These are phyloP conservation scores for Pseudomyrmex gracilis DNA, from an alignment of 1,140 invertebrate genomes.

Conservation along the genomic window DNA sequence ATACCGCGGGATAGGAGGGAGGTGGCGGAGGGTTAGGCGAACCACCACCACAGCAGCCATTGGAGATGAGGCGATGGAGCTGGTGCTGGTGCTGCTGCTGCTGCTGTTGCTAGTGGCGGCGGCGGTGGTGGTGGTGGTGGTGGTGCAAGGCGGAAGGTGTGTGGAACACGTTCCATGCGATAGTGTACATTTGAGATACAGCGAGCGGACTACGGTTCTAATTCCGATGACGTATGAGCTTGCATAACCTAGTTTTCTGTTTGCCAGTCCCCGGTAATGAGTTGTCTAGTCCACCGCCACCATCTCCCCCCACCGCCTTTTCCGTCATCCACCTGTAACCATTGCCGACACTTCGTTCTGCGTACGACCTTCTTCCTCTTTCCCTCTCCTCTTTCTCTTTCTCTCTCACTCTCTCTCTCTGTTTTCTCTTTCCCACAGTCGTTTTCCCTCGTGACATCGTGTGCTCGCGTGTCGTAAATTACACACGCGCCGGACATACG, in stretches of 20 bases:
- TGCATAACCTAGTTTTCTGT: conserved; percentile 84
- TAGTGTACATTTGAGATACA: conserved; percentile 83
- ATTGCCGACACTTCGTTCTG: conserved; percentile 53
- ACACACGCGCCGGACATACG: conserved; percentile 53
- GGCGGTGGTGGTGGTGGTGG: conserved; percentile 38
- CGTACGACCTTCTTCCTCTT: conserved; percentile 40
- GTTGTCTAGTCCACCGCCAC: conserved; percentile 78
- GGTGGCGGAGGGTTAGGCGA: background rate
- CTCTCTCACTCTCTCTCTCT: background rate
- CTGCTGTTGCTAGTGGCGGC: conserved; percentile 18
- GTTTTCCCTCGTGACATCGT: conserved; percentile 55
- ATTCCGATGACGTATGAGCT: conserved; percentile 84
- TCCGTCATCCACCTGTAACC: conserved; percentile 69
- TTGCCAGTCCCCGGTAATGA: conserved; percentile 82
- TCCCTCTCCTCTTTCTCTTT: conserved; percentile 12
- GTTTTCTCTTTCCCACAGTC: conserved; percentile 14
- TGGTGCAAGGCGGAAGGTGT: conserved; percentile 35
- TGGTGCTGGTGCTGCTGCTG: background rate
- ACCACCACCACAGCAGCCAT: conserved; percentile 40
- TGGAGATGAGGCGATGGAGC: background rate
- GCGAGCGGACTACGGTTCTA: conserved; percentile 80
- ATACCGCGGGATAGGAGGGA: conserved; percentile 21
- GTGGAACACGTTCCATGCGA: conserved; percentile 77
- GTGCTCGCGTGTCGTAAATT: conserved; percentile 67
- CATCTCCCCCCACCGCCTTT: conserved; percentile 16